Percentiles rank a stretch among this genome's conserved stretches.
These are phyloP conservation scores for Pseudonaja textilis DNA, from an alignment of 2,113 vertebrate genomes.

Conservation along the genomic window DNA sequence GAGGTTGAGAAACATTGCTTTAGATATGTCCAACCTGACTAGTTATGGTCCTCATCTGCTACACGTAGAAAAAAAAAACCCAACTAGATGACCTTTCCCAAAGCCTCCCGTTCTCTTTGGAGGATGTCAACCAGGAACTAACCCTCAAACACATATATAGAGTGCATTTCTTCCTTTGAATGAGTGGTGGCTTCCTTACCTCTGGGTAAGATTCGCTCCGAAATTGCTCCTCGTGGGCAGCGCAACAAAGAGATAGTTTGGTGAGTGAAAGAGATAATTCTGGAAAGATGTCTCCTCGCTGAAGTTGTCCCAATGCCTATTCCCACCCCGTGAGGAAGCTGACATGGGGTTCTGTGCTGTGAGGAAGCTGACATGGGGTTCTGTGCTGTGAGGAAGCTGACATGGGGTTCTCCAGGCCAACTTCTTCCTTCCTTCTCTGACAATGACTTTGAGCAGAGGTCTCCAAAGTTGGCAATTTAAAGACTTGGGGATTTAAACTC, in stretches of 20 bases:
- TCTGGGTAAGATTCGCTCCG: constrained; percentile 60
- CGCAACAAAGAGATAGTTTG: constrained; percentile 44
- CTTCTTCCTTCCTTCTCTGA: background rate
- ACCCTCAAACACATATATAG: background rate
- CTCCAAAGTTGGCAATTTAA: too few species aligned
- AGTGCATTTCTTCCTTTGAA: background rate
- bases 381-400: background rate
- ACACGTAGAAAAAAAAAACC: background rate
- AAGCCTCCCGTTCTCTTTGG: background rate
- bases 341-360: too few species aligned
- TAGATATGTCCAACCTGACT: background rate
- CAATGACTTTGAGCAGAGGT: background rate
- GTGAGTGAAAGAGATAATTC: background rate
- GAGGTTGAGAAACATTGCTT: background rate
- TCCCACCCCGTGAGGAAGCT: background rate
- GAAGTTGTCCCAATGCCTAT: too few species aligned
- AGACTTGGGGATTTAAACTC: too few species aligned
- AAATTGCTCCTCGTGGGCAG: constrained; percentile 74
- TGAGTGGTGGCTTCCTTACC: constrained; percentile 69
- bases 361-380: background rate
- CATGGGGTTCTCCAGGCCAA: background rate
- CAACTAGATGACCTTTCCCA: background rate
- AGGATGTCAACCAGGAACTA: background rate
- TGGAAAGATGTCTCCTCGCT: background rate
- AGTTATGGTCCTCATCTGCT: too few species aligned